Percentiles rank a stretch among this genome's conserved stretches.
These are phyloP conservation scores for Heterohyrax brucei DNA, from an alignment of 2,797 vertebrate genomes.

Conservation along the genomic window DNA sequence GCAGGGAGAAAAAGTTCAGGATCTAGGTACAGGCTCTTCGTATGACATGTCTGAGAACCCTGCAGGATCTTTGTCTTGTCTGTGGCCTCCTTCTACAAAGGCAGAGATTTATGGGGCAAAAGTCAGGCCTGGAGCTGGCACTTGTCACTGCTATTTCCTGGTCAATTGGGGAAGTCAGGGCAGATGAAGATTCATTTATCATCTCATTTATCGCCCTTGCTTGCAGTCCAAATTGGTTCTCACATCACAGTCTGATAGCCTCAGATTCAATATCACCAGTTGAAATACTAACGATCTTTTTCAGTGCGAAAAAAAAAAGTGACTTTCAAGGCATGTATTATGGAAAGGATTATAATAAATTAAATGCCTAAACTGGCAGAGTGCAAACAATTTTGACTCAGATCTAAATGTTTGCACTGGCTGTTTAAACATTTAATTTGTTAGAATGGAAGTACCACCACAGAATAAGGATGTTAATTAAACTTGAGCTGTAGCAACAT, in stretches of 20 bases:
- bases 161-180: conserved; percentile 63
- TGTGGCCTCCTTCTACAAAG: background rate
- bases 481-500: conserved; percentile 88
- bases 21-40: conserved; percentile 53
- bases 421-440: conserved; percentile 93
- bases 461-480: conserved; percentile 92
- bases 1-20: conserved; percentile 68
- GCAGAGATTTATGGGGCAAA: conserved; percentile 19
- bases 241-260: conserved; percentile 87
- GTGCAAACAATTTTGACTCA: conserved; percentile 91
- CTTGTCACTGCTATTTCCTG: conserved; percentile 75
- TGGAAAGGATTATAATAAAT: conserved; percentile 93
- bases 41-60: conserved; percentile 55
- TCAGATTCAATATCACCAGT: conserved; percentile 89
- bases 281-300: conserved; percentile 90
- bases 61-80: background rate
- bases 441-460: conserved; percentile 91
- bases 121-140: conserved; percentile 15
- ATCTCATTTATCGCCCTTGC: conserved; percentile 79
- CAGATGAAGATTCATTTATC: conserved; percentile 75
- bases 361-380: conserved; percentile 92
- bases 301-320: conserved; percentile 82
- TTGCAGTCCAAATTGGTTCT: conserved; percentile 85
- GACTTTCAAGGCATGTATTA: conserved; percentile 90
- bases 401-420: conserved; percentile 92